Base-by-base conservation (phyloP, 2,888 invertebrate species). In the Ptycholaimellus sp. region DNA sequence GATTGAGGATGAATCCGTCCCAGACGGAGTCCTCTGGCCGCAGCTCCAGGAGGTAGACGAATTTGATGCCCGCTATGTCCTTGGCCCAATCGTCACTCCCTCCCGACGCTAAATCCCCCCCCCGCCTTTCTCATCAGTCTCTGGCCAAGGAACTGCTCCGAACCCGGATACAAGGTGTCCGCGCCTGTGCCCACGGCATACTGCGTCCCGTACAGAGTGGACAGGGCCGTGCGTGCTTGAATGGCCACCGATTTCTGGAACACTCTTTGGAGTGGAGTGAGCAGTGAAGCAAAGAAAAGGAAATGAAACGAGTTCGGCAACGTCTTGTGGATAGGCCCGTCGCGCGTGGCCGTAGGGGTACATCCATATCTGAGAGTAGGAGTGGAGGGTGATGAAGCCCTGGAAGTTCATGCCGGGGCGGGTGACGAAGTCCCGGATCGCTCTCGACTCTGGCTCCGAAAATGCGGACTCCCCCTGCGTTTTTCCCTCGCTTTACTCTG, bases 81-180 rank as follows among this genome's bases (percentile, higher is more conserved):
- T 55, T 55, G 13, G 55, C 55, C 54, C 54, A 55, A 30, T 55
- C 55, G 36, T 53, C 52, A 3, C 49, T 46, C 3, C 53, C 52
- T 13, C 50, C 51, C 3, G 48, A 49, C n/a, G n/a, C n/a, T n/a
- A n/a, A n/a, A n/a, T n/a, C n/a, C n/a, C n/a, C n/a, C n/a, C n/a
- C n/a, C n/a, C n/a, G n/a, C n/a, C n/a, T n/a, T n/a, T n/a, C n/a
- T n/a, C n/a, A n/a, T n/a, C n/a, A n/a, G n/a, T n/a, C n/a, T n/a
- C n/a, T n/a, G n/a, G n/a, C n/a, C n/a, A n/a, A n/a, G n/a, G n/a
- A n/a, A n/a, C n/a, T n/a, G n/a, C n/a, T n/a, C n/a, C n/a, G n/a
- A n/a, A n/a, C n/a, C n/a, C n/a, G n/a, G 28, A 43, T 38, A 43
- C 2, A 54, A 41, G 18, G 53, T 55, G 41, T 55, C 54, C 1